Percentiles rank a stretch among this genome's conserved stretches.
Evolutionary conservation across 2,888 invertebrate genomes (phyloP).

Genomic region (Uloborus plumipes): DNA sequence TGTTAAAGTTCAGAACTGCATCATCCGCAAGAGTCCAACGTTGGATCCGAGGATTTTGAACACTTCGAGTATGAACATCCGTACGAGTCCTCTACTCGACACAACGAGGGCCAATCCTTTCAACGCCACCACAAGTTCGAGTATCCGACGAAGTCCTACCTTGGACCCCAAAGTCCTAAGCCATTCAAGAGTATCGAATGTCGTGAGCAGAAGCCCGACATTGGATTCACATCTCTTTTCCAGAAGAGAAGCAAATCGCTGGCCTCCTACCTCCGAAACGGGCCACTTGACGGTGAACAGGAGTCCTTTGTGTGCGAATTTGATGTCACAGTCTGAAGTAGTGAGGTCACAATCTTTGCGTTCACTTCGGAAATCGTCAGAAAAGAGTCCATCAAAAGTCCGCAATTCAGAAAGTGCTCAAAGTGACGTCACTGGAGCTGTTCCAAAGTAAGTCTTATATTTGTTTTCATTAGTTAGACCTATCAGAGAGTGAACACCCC

Average conservation of each 20-base stretch:
- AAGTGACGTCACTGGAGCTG: slow-evolving; percentile 32
- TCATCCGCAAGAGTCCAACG: slow-evolving; percentile 18
- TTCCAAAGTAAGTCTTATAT: slow-evolving; percentile 35
- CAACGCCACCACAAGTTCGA: too few species aligned
- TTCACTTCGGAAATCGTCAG: slow-evolving; percentile 30
- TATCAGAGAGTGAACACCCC: too few species aligned
- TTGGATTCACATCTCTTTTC: too few species aligned
- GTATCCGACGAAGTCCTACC: slow-evolving; percentile 44
- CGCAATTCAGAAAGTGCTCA: slow-evolving; percentile 53
- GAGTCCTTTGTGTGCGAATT: slow-evolving; percentile 9
- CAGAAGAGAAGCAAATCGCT: not conserved
- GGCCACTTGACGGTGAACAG: not conserved
- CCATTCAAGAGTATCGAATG: too few species aligned
- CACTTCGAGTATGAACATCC: too few species aligned
- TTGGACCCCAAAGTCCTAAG: slow-evolving; percentile 38
- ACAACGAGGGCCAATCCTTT: too few species aligned
- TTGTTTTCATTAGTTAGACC: too few species aligned
- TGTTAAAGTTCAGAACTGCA: not conserved
- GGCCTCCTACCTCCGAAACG: not conserved
- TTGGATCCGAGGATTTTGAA: slow-evolving; percentile 2
- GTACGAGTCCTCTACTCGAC: too few species aligned
- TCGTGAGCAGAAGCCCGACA: slow-evolving; percentile 12
- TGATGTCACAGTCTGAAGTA: slow-evolving; percentile 20
- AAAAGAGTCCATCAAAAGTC: slow-evolving; percentile 43
- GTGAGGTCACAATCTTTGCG: slow-evolving; percentile 50